Percentiles rank a stretch among this genome's conserved stretches.
Evolutionary conservation across 2,113 vertebrate species (phyloP).

Genomic region (Colistium nudipinnis): DNA sequence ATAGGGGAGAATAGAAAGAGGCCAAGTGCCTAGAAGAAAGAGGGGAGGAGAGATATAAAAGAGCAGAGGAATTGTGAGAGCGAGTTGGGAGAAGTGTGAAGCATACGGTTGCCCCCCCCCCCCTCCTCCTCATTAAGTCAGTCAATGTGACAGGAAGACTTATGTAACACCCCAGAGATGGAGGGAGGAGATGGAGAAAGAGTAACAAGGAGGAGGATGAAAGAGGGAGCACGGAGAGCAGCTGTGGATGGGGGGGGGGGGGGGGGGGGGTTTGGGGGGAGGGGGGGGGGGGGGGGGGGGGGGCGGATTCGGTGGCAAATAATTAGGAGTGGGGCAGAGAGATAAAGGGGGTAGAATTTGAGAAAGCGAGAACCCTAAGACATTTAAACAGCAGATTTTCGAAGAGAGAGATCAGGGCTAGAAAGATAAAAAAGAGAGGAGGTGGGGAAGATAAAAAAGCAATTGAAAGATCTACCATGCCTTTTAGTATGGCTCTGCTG

Average conservation of each 20-base stretch:
- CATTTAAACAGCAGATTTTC: slow-evolving; percentile 55
- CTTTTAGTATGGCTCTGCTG: slow-evolving; percentile 73
- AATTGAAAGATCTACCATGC: slow-evolving; percentile 65
- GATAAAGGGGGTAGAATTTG: slow-evolving; percentile 50
- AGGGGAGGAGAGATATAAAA: slow-evolving; percentile 32
- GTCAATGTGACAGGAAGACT: slow-evolving; percentile 78
- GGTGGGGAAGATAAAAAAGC: slow-evolving; percentile 41
- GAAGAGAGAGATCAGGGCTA: slow-evolving; percentile 19
- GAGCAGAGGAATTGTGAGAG: slow-evolving; percentile 14
- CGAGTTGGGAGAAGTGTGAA: slow-evolving; percentile 44
- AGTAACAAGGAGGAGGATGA: slow-evolving; percentile 71
- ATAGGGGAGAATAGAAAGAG: neutral
- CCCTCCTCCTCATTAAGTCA: slow-evolving; percentile 70
- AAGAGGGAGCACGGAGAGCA: slow-evolving; percentile 58
- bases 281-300: slow-evolving; percentile 20
- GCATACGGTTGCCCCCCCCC: slow-evolving; percentile 49
- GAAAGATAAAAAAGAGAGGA: slow-evolving; percentile 48
- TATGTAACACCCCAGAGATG: slow-evolving; percentile 79
- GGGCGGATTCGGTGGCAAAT: slow-evolving; percentile 40
- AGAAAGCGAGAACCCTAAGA: slow-evolving; percentile 48
- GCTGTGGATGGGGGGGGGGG: slow-evolving; percentile 44
- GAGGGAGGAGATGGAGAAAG: slow-evolving; percentile 75
- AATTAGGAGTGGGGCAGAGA: slow-evolving; percentile 27
- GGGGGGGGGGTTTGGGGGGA: slow-evolving; percentile 19
- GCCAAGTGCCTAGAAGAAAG: slow-evolving; percentile 37